Evolutionary conservation across 1,140 invertebrate genomes (phyloP), one percentile per base, ranked within the genome.

Genomic region (Globodera rostochiensis): DNA sequence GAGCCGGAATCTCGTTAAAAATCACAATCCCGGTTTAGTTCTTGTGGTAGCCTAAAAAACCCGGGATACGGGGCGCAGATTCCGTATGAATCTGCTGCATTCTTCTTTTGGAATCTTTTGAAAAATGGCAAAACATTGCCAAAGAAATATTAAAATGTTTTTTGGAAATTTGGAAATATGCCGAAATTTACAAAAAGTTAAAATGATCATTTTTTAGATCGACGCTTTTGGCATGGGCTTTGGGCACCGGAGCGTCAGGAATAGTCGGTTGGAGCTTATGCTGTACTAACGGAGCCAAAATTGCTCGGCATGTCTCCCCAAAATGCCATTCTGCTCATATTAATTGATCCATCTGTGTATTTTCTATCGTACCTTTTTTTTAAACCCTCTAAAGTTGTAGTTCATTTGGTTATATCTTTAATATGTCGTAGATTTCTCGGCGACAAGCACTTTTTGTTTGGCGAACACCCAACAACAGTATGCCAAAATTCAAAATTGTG

Each of bases 361-460:
- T 53, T 50, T 46, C 19, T 86, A 13, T 79, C 86, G 81, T 82
- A 75, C 25, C 25, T 25, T 1, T 53, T 74, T 36, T 36, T 36
- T 36, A 36, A 36, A 36, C 36, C 25, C 25, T 25, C 25, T 25
- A 25, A 25, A 25, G 25, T 25, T 25, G 25, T 25, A 25, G 25
- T 36, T 36, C 3, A 3, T 36, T 25, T 25, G 0, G 25, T 25
- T 36, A 36, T 36, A 36, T 36, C 36, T 36, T 36, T 36, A 36
- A 36, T 36, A 36, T 66, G 13, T 21, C 60, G 13, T 4, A 64
- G 76, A 67, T 70, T 95, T 90, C 92, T 97, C 67, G 94, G 94
- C 71, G 95, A 95, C 88, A 96, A 95, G 90, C 93, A 94, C 8
- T 97, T 95, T 93, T 96, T 97, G 93, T 96, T 96, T 88, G 95